Conservation (phyloP, 2,888 invertebrate genomes). For the Margaritifera margaritifera region DNA sequence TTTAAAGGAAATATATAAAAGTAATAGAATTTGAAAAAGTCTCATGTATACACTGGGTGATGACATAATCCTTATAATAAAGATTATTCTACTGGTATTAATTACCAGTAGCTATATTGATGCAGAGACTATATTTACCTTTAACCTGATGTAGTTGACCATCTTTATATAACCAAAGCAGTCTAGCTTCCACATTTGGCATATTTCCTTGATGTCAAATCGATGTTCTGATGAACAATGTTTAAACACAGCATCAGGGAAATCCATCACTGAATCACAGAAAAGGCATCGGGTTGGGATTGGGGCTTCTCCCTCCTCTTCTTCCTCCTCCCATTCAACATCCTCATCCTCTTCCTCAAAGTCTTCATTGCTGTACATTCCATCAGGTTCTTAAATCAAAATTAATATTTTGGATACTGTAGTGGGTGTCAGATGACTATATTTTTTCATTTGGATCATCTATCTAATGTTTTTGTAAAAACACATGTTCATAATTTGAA, state of each 20-base stretch:
- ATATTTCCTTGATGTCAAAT: conserved; percentile 48
- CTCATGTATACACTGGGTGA: not conserved
- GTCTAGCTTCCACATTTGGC: conserved; percentile 50
- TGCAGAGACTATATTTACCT: conserved; percentile 43
- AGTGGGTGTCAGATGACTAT: too few relatives aligned
- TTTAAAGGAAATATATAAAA: too few relatives aligned
- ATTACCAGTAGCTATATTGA: not conserved
- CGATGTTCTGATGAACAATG: conserved; percentile 49
- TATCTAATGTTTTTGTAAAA: too few relatives aligned
- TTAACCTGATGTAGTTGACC: conserved; percentile 65
- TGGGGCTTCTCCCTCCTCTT: conserved; percentile 38
- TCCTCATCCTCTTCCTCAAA: too few relatives aligned
- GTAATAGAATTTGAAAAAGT: too few relatives aligned
- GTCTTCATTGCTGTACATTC: too few relatives aligned
- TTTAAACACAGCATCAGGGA: conserved; percentile 42
- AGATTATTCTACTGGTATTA: too few relatives aligned
- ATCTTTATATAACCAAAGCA: conserved; percentile 69
- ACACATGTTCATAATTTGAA: too few relatives aligned
- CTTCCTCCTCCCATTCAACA: conserved; percentile 39
- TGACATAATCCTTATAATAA: not conserved
- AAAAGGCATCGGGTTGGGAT: conserved; percentile 56
- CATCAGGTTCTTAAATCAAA: too few relatives aligned
- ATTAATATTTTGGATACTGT: too few relatives aligned
- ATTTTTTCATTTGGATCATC: too few relatives aligned
- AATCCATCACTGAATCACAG: conserved; percentile 37